Evolutionary conservation across 2,888 invertebrate genomes (phyloP).

Genomic region (Drosophila limbata): DNA sequence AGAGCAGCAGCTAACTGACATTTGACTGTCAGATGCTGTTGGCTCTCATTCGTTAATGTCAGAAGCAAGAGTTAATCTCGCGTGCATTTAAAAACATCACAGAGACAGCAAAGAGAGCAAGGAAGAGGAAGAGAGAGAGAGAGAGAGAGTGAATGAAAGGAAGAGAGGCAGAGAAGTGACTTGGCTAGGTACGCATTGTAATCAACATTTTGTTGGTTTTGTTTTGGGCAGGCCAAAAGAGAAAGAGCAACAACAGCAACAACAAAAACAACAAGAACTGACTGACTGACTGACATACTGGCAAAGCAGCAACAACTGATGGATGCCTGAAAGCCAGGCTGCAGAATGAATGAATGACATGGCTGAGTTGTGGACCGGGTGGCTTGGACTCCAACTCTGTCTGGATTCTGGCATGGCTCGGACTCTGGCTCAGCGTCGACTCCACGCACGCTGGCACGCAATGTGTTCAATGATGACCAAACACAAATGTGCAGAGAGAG

Average conservation of each 20-base stretch:
- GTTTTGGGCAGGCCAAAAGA: slow-evolving; percentile 40
- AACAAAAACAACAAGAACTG: slow-evolving; percentile 15
- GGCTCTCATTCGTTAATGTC: slow-evolving; percentile 81
- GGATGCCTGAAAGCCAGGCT: slow-evolving; percentile 75
- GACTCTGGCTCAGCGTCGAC: slow-evolving; percentile 17
- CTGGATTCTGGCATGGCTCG: slow-evolving; percentile 2
- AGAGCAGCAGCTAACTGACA: slow-evolving; percentile 79
- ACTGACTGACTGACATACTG: slow-evolving; percentile 69
- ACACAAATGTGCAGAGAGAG: slow-evolving; percentile 27
- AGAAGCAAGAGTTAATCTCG: slow-evolving; percentile 80
- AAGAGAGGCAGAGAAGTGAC: not conserved
- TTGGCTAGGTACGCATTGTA: slow-evolving; percentile 70
- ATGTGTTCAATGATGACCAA: slow-evolving; percentile 57
- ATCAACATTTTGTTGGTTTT: slow-evolving; percentile 61
- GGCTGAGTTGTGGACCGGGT: slow-evolving; percentile 67
- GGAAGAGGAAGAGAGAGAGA: not conserved
- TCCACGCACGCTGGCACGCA: slow-evolving; percentile 60
- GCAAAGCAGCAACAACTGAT: slow-evolving; percentile 72
- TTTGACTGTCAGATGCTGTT: slow-evolving; percentile 82
- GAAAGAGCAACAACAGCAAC: slow-evolving; percentile 35
- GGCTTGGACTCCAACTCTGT: slow-evolving; percentile 30
- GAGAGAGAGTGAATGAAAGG: not conserved
- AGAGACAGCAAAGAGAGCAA: slow-evolving; percentile 11
- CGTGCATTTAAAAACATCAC: slow-evolving; percentile 76
- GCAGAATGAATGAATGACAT: slow-evolving; percentile 81